Base-by-base conservation (phyloP, 2,888 invertebrate species). In the Melitaea athalia region DNA sequence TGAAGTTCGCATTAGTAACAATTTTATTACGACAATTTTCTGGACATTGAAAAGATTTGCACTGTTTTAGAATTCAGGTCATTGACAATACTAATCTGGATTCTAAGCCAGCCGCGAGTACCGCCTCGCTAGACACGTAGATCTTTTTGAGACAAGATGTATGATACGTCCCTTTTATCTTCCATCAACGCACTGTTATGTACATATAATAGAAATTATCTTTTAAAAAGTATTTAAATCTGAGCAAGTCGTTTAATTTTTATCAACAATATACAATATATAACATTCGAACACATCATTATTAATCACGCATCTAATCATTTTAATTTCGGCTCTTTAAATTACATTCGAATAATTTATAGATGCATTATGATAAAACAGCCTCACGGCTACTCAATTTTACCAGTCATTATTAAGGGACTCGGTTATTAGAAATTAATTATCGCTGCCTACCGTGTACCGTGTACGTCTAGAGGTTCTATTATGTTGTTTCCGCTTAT, bases 21-120 rank as follows among this genome's bases (percentile, higher is more conserved):
- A 63, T 67, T 67, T 67, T 59, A 67, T 62, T 49, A 60, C 33
- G 42, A 63, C 49, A 33, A 61, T 62, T 67, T 67, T 63, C 68
- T 74, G 66, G 69, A 67, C 69, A 70, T 64, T 63, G 64, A 67
- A 64, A 64, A 63, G 59, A 57, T 49, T 55, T 59, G 62, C 59
- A 73, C 69, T 38, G 59, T 70, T 83, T 89, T 86, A 84, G 77
- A 78, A 91, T 89, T 85, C 90, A 78, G 72, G 77, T 80, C 87
- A 82, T 78, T 72, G 76, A 71, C 71, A 75, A 73, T 76, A 81
- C 85, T 88, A 87, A 89, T 91, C 85, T 85, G 82, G 84, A 91
- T 90, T 89, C 91, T 87, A 86, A 85, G 78, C 83, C 84, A 84
- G 90, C 89, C 82, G 79, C 77, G 74, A 77, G 78, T 45, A 50